These are phyloP conservation scores for Pitangus sulphuratus DNA, from an alignment of 2,797 vertebrate species.

Conservation along the genomic window DNA sequence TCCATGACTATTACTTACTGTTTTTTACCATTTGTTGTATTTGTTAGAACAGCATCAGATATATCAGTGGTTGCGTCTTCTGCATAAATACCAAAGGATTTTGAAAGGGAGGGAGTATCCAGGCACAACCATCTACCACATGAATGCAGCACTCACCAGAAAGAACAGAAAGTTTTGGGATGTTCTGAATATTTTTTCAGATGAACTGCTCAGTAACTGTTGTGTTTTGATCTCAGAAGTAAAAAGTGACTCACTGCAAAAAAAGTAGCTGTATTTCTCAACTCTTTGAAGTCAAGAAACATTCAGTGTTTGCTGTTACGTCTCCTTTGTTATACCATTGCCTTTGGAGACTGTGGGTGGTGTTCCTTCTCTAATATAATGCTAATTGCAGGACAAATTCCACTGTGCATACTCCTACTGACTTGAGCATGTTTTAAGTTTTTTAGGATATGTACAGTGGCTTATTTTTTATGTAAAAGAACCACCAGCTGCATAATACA, in stretches of 20 bases:
- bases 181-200: not conserved
- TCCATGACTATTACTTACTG: not conserved
- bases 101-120: not conserved
- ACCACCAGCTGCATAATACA: not conserved
- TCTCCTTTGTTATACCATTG: slow-evolving; percentile 27
- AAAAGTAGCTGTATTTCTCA: slow-evolving; percentile 39
- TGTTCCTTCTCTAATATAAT: slow-evolving; percentile 33
- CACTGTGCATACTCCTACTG: slow-evolving; percentile 4
- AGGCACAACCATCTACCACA: not conserved
- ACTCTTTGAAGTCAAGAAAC: slow-evolving; percentile 38
- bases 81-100: not conserved
- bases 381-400: slow-evolving; percentile 21
- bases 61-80: not conserved
- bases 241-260: slow-evolving; percentile 34
- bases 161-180: not conserved
- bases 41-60: not conserved
- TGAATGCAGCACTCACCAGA: not conserved
- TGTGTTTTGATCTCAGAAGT: slow-evolving; percentile 45
- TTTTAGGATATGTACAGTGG: not conserved
- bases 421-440: not conserved
- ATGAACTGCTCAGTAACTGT: not conserved
- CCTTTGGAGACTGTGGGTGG: slow-evolving; percentile 36
- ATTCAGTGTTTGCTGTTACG: slow-evolving; percentile 27
- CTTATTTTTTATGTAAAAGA: not conserved
- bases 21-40: not conserved